phyloP scores from a whole-genome alignment of 2,113 vertebrate genomes.

The Sakesphorus luctuosus region DNA sequence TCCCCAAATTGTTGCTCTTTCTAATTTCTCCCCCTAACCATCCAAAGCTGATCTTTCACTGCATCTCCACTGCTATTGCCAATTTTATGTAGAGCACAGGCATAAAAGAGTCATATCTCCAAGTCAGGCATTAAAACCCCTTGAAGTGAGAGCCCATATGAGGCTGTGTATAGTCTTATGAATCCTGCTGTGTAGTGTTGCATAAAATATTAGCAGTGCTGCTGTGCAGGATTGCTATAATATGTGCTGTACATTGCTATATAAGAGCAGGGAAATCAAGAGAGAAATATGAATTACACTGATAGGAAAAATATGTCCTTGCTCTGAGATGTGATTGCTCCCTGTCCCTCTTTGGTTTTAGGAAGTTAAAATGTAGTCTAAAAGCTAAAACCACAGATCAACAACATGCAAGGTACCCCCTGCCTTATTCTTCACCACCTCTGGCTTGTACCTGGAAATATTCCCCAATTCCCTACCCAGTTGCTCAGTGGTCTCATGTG shows the following conservation, averaged over 20 bases:
- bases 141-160: neutral
- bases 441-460: neutral
- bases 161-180: neutral
- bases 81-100: neutral
- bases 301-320: neutral
- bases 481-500: neutral
- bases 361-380: neutral
- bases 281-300: neutral
- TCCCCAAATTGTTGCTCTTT: neutral
- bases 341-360: neutral
- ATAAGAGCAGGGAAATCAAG: neutral
- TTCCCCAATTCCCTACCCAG: neutral
- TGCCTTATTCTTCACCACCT: neutral
- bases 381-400: neutral
- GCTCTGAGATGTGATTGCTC: neutral
- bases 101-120: neutral
- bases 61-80: neutral
- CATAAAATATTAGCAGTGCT: neutral
- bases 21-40: neutral
- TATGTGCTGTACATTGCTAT: neutral
- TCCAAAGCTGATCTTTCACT: neutral
- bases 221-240: neutral
- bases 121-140: neutral
- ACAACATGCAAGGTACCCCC: neutral
- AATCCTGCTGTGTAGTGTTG: neutral